Conservation (phyloP, 64 coral and sea anemone species). For the Montipora foliosa region DNA sequence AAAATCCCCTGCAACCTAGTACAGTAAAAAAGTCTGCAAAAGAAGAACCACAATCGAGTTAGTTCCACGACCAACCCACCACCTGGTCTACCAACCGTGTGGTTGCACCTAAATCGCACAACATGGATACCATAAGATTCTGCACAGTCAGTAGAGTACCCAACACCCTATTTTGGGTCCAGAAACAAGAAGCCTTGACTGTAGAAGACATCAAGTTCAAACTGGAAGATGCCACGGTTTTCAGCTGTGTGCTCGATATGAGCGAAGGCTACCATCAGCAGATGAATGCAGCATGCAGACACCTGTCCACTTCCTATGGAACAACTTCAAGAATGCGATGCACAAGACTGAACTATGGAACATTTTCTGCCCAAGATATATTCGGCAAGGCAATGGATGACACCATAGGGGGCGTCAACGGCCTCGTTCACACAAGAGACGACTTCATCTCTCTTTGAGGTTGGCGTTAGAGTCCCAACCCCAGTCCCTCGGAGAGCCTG, state of each 20-base stretch:
- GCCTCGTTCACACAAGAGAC: slow-evolving; percentile 56
- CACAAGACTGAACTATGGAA: slow-evolving; percentile 63
- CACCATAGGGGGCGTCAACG: slow-evolving; percentile 21
- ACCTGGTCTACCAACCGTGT: slow-evolving; percentile 50
- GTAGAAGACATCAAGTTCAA: slow-evolving; percentile 65
- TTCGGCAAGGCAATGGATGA: slow-evolving; percentile 68
- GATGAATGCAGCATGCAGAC: slow-evolving; percentile 36
- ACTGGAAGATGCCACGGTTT: slow-evolving; percentile 48
- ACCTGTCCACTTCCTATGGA: slow-evolving; percentile 61
- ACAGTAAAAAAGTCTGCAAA: not conserved
- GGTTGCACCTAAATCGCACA: slow-evolving; percentile 36
- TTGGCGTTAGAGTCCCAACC: too few species aligned
- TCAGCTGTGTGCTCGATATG: slow-evolving; percentile 61
- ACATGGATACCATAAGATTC: slow-evolving; percentile 15
- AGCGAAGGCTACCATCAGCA: slow-evolving; percentile 69
- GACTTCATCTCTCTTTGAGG: slow-evolving; percentile 4
- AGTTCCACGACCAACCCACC: slow-evolving; percentile 34
- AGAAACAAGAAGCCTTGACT: slow-evolving; percentile 3
- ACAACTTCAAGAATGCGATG: slow-evolving; percentile 61
- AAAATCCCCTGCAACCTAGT: slow-evolving; percentile 46
- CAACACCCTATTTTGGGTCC: slow-evolving; percentile 41
- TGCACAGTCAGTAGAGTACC: slow-evolving; percentile 43
- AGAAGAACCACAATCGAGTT: slow-evolving; percentile 22
- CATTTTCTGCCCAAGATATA: slow-evolving; percentile 59
- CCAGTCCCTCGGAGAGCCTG: too few species aligned